Percentiles rank a stretch among this genome's conserved stretches.
Conservation (phyloP, 2,888 invertebrate genomes). For the Beris morrisii region DNA sequence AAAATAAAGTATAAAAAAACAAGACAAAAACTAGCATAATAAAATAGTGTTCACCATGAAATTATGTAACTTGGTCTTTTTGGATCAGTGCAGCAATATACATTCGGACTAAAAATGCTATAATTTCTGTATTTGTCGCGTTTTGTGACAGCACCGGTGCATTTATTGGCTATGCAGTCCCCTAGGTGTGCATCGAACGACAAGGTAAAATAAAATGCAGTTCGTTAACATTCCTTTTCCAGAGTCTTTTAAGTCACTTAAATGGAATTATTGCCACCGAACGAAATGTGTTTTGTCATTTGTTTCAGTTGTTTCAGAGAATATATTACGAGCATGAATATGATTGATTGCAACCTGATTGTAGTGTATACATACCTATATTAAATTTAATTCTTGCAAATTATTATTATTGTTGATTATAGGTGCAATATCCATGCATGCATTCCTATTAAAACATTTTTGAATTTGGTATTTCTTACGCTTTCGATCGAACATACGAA, state of each 20-base stretch:
- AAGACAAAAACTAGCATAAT: no score
- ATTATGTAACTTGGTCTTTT: conserved; percentile 25
- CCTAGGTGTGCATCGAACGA: conserved; percentile 8
- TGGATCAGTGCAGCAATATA: not conserved
- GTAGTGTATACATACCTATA: no score
- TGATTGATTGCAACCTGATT: no score
- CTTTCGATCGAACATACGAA: no score
- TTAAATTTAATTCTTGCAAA: no score
- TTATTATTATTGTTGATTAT: no score
- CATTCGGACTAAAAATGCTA: conserved; percentile 3
- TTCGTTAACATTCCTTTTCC: conserved; percentile 27
- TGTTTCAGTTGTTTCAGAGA: no score
- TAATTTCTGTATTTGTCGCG: not conserved
- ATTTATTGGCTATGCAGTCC: not conserved
- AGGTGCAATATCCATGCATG: no score
- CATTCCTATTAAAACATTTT: no score
- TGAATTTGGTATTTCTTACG: no score
- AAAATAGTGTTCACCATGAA: conserved; percentile 18
- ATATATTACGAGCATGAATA: no score
- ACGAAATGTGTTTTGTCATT: not conserved
- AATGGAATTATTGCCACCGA: not conserved
- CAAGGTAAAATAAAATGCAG: conserved; percentile 28
- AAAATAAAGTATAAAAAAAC: no score
- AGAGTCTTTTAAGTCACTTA: conserved; percentile 17
- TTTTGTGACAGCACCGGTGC: not conserved